phyloP scores from a whole-genome alignment of 2,888 invertebrate genomes.

The Melieria crassipennis region DNA sequence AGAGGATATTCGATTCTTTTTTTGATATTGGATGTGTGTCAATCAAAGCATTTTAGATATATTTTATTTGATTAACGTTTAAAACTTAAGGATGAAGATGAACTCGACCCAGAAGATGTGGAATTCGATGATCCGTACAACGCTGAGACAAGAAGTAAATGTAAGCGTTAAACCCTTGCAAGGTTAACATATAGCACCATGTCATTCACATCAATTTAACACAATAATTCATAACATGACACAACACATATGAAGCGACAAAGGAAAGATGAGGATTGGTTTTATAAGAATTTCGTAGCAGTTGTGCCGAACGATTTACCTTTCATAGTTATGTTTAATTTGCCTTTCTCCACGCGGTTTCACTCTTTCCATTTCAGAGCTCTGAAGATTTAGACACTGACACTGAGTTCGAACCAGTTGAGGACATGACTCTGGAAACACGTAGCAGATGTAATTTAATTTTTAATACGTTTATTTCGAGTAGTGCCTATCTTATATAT shows the following conservation, averaged over 20 bases:
- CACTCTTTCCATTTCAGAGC: constrained; percentile 66
- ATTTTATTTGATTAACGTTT: background rate
- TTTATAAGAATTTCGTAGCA: background rate
- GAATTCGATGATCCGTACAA: constrained; percentile 89
- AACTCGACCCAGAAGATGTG: constrained; percentile 87
- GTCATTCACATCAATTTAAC: constrained; percentile 1
- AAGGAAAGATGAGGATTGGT: constrained; percentile 17
- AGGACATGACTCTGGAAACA: constrained; percentile 75
- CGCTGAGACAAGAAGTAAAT: constrained; percentile 89
- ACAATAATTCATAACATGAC: constrained; percentile 21
- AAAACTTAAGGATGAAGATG: constrained; percentile 78
- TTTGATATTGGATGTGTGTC: no score
- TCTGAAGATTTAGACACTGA: constrained; percentile 76
- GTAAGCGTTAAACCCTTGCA: constrained; percentile 68
- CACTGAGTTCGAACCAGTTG: constrained; percentile 76
- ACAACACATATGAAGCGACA: constrained; percentile 22
- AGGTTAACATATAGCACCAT: constrained; percentile 32
- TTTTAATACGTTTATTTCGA: constrained; percentile 26
- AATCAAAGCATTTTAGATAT: no score
- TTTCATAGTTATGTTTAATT: constrained; percentile 32
- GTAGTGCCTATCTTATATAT: constrained; percentile 30
- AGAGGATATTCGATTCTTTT: no score
- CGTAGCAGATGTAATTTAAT: constrained; percentile 70
- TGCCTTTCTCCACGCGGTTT: constrained; percentile 29
- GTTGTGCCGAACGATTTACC: background rate